phyloP scores from a whole-genome alignment of 1,140 invertebrate genomes.

The Kradibia gibbosae region DNA sequence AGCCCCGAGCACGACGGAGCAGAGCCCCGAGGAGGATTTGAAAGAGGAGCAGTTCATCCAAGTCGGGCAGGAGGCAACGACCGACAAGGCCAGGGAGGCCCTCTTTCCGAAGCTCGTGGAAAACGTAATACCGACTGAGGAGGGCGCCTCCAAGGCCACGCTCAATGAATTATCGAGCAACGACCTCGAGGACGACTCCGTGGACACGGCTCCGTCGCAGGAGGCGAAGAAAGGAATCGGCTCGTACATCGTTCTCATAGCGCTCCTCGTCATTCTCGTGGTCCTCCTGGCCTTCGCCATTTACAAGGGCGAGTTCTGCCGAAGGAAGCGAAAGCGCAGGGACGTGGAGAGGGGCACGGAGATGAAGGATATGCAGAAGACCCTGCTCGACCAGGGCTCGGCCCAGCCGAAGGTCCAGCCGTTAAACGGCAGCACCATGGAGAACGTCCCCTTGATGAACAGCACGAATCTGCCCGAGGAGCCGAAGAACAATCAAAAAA shows the following conservation, averaged over 20 bases:
- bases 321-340: constrained; percentile 61
- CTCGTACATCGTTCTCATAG: constrained; percentile 65
- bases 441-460: constrained; percentile 65
- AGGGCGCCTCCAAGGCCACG: neutral
- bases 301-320: constrained; percentile 68
- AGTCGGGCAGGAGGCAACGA: neutral
- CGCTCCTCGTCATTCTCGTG: constrained; percentile 61
- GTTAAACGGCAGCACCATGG: constrained; percentile 63
- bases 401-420: constrained; percentile 59
- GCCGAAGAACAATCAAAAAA: constrained; percentile 44
- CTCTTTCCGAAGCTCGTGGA: neutral
- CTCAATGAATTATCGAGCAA: constrained; percentile 18
- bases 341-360: constrained; percentile 68
- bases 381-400: constrained; percentile 61
- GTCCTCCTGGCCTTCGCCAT: constrained; percentile 66
- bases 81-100: neutral
- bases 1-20: constrained; percentile 51
- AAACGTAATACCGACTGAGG: neutral
- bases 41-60: constrained; percentile 24
- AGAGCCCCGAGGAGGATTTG: constrained; percentile 53
- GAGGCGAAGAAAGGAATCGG: constrained; percentile 68
- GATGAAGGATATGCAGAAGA: constrained; percentile 67
- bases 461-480: constrained; percentile 50
- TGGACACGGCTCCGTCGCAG: constrained; percentile 57
- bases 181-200: constrained; percentile 27